Evolutionary conservation across 2,888 invertebrate species (phyloP).

Genomic region (Tholera decimalis): DNA sequence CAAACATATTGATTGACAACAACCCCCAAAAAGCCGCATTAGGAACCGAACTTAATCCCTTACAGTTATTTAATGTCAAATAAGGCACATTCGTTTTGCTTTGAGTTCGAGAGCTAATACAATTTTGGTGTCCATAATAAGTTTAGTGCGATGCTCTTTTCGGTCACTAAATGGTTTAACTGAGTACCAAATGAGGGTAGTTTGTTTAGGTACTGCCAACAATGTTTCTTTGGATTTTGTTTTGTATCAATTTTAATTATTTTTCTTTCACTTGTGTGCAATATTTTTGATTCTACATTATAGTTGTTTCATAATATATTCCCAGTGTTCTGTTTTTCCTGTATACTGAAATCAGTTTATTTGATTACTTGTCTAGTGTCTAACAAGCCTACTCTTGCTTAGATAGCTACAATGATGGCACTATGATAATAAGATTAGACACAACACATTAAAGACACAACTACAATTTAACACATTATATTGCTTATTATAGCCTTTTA

Average conservation of each 20-base stretch:
- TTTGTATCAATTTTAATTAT: not conserved
- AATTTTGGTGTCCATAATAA: constrained; percentile 81
- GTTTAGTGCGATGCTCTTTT: constrained; percentile 87
- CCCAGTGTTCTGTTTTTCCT: not conserved
- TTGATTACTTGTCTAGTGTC: not conserved
- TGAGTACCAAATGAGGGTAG: constrained; percentile 74
- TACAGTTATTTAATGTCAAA: constrained; percentile 83
- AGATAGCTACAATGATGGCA: too few relatives aligned
- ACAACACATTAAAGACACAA: too few relatives aligned
- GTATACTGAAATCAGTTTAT: not conserved
- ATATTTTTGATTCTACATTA: not conserved
- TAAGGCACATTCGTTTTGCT: constrained; percentile 81
- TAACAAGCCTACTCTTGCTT: not conserved
- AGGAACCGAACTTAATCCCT: constrained; percentile 77
- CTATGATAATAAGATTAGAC: too few relatives aligned
- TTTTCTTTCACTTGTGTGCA: not conserved
- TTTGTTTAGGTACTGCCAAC: constrained; percentile 16
- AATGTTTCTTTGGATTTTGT: not conserved
- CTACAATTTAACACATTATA: too few relatives aligned
- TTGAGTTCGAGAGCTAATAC: constrained; percentile 81
- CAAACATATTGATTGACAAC: constrained; percentile 61
- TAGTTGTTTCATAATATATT: too few relatives aligned
- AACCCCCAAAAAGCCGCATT: constrained; percentile 55
- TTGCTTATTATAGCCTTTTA: too few relatives aligned
- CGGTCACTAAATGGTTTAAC: constrained; percentile 83